Evolutionary conservation across 1,140 invertebrate genomes (phyloP).

Genomic region (Solen grandis): DNA sequence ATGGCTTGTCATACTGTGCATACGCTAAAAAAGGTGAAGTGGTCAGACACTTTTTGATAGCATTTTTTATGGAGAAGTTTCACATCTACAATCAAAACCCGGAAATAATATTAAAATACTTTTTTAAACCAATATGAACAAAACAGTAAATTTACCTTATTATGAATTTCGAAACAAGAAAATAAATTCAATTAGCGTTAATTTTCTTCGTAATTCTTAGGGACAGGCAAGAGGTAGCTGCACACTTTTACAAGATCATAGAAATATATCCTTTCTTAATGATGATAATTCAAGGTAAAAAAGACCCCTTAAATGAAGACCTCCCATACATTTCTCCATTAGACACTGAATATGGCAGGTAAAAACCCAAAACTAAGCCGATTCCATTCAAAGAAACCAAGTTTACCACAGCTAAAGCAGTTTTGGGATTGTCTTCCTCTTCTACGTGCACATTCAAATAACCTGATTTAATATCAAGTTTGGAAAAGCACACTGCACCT

Average conservation of each 20-base stretch:
- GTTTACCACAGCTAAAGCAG: slow-evolving; percentile 59
- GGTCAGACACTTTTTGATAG: too few species aligned
- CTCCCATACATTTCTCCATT: background rate
- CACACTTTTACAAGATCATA: background rate
- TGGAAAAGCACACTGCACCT: slow-evolving; percentile 78
- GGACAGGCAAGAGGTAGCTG: background rate
- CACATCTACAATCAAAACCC: too few species aligned
- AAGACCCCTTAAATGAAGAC: background rate
- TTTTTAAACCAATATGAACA: too few species aligned
- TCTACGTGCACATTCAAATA: slow-evolving; percentile 78
- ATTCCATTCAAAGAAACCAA: slow-evolving; percentile 41
- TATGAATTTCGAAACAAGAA: too few species aligned
- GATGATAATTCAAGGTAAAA: background rate
- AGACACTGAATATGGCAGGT: background rate
- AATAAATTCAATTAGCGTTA: background rate
- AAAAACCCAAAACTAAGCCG: background rate
- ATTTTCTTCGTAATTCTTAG: background rate
- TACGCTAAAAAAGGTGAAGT: too few species aligned
- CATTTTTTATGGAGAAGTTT: too few species aligned
- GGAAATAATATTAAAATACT: too few species aligned
- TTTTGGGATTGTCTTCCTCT: slow-evolving; percentile 72
- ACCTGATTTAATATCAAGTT: slow-evolving; percentile 77
- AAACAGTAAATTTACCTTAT: too few species aligned
- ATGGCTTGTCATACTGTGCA: too few species aligned
- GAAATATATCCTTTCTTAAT: background rate